Percentiles rank a stretch among this genome's conserved stretches.
Evolutionary conservation across 2,888 invertebrate species (phyloP).

Genomic region (Branchinecta sandiegonensis): DNA sequence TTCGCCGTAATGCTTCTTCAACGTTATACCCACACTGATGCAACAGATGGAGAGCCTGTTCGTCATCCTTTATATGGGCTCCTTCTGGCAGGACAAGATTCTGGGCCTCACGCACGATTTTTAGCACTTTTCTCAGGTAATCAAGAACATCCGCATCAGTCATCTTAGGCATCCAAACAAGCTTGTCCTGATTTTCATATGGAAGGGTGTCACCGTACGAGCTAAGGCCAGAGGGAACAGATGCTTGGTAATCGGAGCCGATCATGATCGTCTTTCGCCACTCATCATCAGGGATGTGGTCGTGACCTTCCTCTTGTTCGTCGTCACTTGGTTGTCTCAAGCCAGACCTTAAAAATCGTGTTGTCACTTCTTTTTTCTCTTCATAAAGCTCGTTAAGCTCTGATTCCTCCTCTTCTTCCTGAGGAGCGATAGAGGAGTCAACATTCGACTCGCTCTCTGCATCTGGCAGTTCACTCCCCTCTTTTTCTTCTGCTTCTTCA

Average conservation of each 20-base stretch:
- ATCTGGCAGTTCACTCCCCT: conserved; percentile 58
- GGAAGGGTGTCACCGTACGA: conserved; percentile 76
- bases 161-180: conserved; percentile 80
- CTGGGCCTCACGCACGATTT: conserved; percentile 22
- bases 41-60: conserved; percentile 70
- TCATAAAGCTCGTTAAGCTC: conserved; percentile 12
- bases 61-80: conserved; percentile 54
- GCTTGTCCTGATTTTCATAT: conserved; percentile 86
- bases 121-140: conserved; percentile 42
- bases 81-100: conserved; percentile 40
- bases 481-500: conserved; percentile 69
- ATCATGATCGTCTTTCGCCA: conserved; percentile 70
- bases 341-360: conserved; percentile 10
- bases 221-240: conserved; percentile 77
- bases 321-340: conserved; percentile 32
- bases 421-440: neutral
- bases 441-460: neutral
- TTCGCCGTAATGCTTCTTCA: conserved; percentile 76
- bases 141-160: conserved; percentile 58
- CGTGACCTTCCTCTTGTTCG: conserved; percentile 59
- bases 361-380: conserved; percentile 10
- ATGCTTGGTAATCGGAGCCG: conserved; percentile 82
- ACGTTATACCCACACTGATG: conserved; percentile 87
- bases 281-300: conserved; percentile 68
- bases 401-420: neutral